These are phyloP conservation scores for Pandemis cinnamomeana DNA, from an alignment of 2,888 invertebrate genomes.

Conservation along the genomic window DNA sequence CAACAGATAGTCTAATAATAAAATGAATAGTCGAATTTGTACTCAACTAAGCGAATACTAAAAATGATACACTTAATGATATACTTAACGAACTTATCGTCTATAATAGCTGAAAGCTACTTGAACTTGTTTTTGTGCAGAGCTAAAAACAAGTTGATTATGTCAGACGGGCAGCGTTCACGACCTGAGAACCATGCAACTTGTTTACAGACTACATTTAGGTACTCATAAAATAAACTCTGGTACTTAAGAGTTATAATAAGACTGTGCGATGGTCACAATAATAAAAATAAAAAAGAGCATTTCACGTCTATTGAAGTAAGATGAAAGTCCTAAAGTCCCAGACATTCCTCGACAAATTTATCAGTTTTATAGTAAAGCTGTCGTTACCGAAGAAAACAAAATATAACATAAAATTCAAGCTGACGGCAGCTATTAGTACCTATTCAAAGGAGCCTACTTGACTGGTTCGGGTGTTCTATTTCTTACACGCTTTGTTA, in stretches of 20 bases:
- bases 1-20: too few species aligned
- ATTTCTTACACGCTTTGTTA: conserved; percentile 1
- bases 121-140: background rate
- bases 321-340: background rate
- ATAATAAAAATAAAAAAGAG: background rate
- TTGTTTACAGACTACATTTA: background rate
- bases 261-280: background rate
- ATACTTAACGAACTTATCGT: background rate
- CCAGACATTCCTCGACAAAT: background rate
- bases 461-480: conserved; percentile 8
- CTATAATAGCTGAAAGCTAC: background rate
- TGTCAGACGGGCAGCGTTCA: background rate
- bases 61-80: too few species aligned
- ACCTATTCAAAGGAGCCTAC: conserved; percentile 15
- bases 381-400: background rate
- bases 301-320: too few species aligned
- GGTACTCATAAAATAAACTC: background rate
- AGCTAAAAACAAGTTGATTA: background rate
- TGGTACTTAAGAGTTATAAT: too few species aligned
- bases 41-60: background rate
- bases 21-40: background rate
- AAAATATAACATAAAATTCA: conserved; percentile 7
- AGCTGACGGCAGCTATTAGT: conserved; percentile 6
- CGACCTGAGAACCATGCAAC: conserved; percentile 1
- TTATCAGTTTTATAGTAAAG: conserved; percentile 1